Evolutionary conservation across 2,888 invertebrate genomes (phyloP), one percentile per base, ranked within the genome.

Genomic region (Ryuthela nishihirai): DNA sequence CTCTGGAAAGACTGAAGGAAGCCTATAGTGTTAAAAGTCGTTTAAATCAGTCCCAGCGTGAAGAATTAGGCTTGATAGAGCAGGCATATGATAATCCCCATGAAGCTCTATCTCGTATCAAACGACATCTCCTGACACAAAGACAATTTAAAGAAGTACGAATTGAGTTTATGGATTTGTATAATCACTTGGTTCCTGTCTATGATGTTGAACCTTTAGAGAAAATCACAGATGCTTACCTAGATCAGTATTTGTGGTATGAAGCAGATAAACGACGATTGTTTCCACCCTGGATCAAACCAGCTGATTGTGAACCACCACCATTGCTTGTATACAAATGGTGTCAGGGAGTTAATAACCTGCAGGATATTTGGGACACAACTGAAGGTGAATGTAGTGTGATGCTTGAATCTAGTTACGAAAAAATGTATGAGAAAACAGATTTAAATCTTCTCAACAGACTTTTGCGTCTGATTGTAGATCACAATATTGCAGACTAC

Each of bases 81-180:
- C 99, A 99, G 76, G 99, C 99, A 0, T 99, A 99, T 70, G 99
- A 99, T 73, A 99, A 99, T 78, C 99, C 99, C 23, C 99, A 99
- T 73, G 99, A 99, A 75, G 99, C 99, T 0, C 76, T 99, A 65
- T 98, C 98, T 0, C 85, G 99, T 71, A 99, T 99, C 71, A 99
- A 99, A 74, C 90, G 99, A 82, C 99, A 99, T 78, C 80, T 99
- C 72, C 80, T 99, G 5, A 99, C 99, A 0, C 98, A 98, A 77
- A 82, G 99, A 75, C 92, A 95, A 9, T 99, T 98, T 73, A 97
- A 99, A 79, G 98, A 98, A 83, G 93, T 87, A 67, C 97, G 98
- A 38, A 99, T 99, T 70, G 99, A 99, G 76, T 99, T 99, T 76
- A 99, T 99, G 99, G 99, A 99, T 74, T 80, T 99, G 52, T 99